Evolutionary conservation across 2,113 vertebrate genomes (phyloP).

Genomic region (Sturnira hondurensis): DNA sequence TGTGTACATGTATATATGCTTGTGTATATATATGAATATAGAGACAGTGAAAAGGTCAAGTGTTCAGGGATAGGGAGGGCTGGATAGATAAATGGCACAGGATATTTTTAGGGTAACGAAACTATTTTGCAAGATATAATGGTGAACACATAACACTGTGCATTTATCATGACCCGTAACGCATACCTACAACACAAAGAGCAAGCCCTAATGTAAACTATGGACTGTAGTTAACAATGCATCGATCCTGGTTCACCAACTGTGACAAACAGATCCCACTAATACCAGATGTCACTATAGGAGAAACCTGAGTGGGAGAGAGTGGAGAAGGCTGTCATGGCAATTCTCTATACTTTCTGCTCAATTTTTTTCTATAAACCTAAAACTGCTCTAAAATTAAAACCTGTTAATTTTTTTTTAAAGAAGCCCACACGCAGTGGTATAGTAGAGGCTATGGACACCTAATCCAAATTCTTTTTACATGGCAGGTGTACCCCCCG

Average conservation of each 20-base stretch:
- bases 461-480: background rate
- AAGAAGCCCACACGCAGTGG: background rate
- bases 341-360: background rate
- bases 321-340: background rate
- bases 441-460: background rate
- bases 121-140: background rate
- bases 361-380: background rate
- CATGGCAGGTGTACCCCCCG: background rate
- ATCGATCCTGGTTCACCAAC: background rate
- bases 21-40: background rate
- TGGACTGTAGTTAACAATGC: background rate
- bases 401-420: background rate
- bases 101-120: background rate
- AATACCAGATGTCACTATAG: background rate
- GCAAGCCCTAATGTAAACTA: background rate
- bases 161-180: background rate
- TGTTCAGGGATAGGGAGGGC: background rate
- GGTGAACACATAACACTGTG: too few species aligned
- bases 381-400: background rate
- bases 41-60: background rate
- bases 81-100: background rate
- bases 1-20: too few species aligned
- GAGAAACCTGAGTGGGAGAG: background rate
- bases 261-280: background rate
- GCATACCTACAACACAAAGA: background rate